These are phyloP conservation scores for Palythoa caribaeorum DNA, from an alignment of 92 coral and sea anemone genomes.

Conservation along the genomic window DNA sequence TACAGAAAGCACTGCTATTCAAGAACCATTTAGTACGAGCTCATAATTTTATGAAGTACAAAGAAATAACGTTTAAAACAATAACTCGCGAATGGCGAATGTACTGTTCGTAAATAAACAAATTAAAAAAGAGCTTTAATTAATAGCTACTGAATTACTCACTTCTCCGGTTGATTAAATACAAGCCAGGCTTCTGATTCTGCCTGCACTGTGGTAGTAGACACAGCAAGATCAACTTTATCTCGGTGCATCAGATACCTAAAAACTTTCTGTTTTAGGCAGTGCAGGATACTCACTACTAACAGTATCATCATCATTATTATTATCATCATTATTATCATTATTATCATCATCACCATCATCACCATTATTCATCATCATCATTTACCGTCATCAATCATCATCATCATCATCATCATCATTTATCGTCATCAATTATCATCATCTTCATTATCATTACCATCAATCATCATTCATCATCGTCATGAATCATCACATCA, in stretches of 20 bases:
- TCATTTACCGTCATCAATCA: not conserved
- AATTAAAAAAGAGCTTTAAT: not conserved
- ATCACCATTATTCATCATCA: not conserved
- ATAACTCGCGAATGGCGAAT: not conserved
- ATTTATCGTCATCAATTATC: not conserved
- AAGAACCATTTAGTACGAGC: not conserved
- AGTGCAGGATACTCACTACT: not conserved
- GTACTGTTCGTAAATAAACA: not conserved
- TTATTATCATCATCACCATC: not conserved
- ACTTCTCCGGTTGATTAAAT: slow-evolving; percentile 69
- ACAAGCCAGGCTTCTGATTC: slow-evolving; percentile 97
- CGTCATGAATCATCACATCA: not conserved
- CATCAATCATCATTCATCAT: not conserved
- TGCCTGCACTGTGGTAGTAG: slow-evolving; percentile 83
- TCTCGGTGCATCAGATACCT: slow-evolving; percentile 91
- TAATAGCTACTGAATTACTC: not conserved
- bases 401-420: not conserved
- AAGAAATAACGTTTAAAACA: too few species aligned
- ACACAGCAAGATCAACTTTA: slow-evolving; percentile 81
- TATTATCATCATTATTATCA: not conserved
- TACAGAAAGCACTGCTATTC: too few species aligned
- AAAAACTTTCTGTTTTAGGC: not conserved
- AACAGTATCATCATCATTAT: not conserved
- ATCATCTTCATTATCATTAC: not conserved
- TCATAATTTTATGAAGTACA: not conserved